phyloP scores from a whole-genome alignment of 2,797 vertebrate genomes.

The Ctenochaetus hawaiiensis region DNA sequence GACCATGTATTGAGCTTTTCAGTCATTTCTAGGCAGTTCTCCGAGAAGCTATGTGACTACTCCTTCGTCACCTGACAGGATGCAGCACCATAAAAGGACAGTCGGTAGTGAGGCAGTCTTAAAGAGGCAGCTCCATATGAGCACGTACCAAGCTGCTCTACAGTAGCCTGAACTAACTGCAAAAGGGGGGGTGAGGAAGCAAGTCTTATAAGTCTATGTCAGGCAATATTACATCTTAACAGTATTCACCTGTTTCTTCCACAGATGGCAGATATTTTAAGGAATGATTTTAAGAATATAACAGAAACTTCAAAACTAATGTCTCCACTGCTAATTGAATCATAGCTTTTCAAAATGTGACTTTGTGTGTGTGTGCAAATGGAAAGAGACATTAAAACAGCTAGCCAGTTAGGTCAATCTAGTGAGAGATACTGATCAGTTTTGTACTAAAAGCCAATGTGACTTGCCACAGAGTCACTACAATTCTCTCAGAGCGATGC shows the following conservation, averaged over 20 bases:
- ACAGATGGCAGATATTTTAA: slow-evolving; percentile 19
- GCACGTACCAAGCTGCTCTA: slow-evolving; percentile 54
- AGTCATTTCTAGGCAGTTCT: slow-evolving; percentile 87
- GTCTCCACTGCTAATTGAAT: slow-evolving; percentile 29
- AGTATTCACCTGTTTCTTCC: slow-evolving; percentile 4
- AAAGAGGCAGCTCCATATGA: slow-evolving; percentile 79
- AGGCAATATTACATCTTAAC: slow-evolving; percentile 38
- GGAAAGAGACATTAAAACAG: slow-evolving; percentile 8
- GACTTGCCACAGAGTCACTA: slow-evolving; percentile 41
- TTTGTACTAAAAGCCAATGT: slow-evolving; percentile 34
- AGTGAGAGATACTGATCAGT: slow-evolving; percentile 35
- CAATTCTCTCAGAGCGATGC: slow-evolving; percentile 53
- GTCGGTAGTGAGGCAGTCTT: slow-evolving; percentile 84
- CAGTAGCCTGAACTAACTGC: slow-evolving; percentile 73
- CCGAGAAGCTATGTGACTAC: slow-evolving; percentile 80
- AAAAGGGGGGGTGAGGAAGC: slow-evolving; percentile 60
- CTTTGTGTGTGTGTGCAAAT: slow-evolving; percentile 2
- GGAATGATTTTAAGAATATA: slow-evolving; percentile 11
- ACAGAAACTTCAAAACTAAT: slow-evolving; percentile 4
- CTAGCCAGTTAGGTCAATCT: slow-evolving; percentile 19
- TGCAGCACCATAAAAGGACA: slow-evolving; percentile 83
- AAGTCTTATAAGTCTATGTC: slow-evolving; percentile 52
- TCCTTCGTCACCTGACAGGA: slow-evolving; percentile 87
- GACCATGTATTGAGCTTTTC: slow-evolving; percentile 80
- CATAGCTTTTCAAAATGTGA: slow-evolving; percentile 26